phyloP scores from a whole-genome alignment of 2,113 vertebrate genomes.

The Pachycephala philippinensis region DNA sequence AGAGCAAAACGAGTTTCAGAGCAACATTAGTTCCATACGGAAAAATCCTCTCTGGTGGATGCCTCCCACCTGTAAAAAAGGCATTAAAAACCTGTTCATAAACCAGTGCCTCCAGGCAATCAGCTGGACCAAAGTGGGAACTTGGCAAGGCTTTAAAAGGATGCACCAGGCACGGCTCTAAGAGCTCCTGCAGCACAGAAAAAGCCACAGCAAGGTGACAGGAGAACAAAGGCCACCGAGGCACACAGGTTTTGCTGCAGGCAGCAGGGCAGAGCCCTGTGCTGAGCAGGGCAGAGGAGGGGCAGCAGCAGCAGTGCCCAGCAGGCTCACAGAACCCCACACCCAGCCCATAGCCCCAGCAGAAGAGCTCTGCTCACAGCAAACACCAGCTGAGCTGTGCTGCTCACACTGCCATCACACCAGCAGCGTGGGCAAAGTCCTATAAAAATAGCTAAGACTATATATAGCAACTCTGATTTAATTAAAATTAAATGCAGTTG shows the following conservation, averaged over 20 bases:
- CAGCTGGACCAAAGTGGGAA: neutral
- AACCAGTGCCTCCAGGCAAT: neutral
- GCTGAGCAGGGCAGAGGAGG: neutral
- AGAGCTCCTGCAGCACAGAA: neutral
- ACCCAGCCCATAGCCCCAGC: neutral
- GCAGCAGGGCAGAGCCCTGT: accelerated
- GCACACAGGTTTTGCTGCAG: accelerated
- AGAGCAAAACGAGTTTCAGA: neutral
- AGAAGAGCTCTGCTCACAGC: neutral
- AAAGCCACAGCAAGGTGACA: neutral
- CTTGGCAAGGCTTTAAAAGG: neutral
- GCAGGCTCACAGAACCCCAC: accelerated
- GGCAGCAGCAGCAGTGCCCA: neutral
- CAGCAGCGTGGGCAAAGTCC: neutral
- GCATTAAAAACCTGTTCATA: neutral
- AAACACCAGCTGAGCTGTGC: neutral
- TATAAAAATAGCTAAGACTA: neutral
- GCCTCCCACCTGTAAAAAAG: neutral
- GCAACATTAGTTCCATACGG: neutral
- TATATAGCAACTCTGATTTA: neutral
- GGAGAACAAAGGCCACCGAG: neutral
- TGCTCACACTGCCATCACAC: neutral
- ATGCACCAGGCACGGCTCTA: accelerated
- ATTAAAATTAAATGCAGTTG: neutral
- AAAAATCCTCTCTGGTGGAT: neutral